A percentile compares a stretch with the other conserved stretches of the same genome.
Conservation (phyloP, 2,113 vertebrate genomes). For the Anhinga anhinga region DNA sequence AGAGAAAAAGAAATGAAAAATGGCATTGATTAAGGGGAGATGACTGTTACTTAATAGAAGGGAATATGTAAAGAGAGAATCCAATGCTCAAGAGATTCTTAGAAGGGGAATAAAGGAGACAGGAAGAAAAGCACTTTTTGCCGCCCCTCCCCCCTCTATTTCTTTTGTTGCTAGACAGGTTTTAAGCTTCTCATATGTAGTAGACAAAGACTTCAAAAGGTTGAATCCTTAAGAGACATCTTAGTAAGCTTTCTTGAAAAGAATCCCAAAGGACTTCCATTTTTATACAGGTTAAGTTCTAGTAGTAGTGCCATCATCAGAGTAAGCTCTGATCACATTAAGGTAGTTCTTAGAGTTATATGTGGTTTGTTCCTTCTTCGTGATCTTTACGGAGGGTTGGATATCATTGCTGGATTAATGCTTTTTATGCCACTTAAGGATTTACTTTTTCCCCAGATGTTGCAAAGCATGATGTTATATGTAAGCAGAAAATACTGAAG, state of each 20-base stretch:
- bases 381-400: neutral
- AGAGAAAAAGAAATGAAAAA: neutral
- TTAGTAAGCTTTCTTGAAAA: neutral
- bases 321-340: neutral
- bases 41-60: neutral
- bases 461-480: neutral
- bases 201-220: neutral
- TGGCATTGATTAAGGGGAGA: neutral
- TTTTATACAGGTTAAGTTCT: neutral
- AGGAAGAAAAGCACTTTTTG: neutral
- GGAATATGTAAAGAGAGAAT: neutral
- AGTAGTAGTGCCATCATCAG: neutral
- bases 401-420: neutral
- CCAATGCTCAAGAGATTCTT: neutral
- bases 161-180: neutral
- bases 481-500: neutral
- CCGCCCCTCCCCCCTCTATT: rapidly evolving
- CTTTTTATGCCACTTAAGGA: neutral
- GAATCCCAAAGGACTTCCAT: neutral
- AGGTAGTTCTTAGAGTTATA: neutral
- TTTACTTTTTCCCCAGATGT: neutral
- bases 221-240: neutral
- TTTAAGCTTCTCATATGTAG: neutral
- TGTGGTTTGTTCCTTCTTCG: neutral
- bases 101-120: neutral